Percentiles rank a stretch among this genome's conserved stretches.
Conservation (phyloP, 2,888 invertebrate species). For the Pristionchus arcanus region DNA sequence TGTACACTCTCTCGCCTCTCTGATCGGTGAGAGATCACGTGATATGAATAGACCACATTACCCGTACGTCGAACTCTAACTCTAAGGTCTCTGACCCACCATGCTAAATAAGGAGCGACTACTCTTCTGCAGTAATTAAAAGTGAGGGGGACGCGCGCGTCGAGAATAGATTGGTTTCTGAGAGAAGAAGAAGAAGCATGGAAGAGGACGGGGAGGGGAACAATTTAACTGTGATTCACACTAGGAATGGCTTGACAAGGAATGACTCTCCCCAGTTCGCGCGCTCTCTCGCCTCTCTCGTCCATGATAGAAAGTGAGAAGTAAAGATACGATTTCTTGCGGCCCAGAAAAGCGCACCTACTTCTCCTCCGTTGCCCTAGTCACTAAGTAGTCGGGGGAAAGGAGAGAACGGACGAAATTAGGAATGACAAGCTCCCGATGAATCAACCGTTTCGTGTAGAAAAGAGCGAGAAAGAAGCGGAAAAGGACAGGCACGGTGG, state of each 20-base stretch:
- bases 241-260: not conserved
- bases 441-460: not conserved
- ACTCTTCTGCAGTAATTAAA: constrained; percentile 13
- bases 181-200: not conserved
- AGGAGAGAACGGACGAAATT: not conserved
- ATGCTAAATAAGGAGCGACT: not conserved
- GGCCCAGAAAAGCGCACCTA: too few relatives aligned
- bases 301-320: not conserved
- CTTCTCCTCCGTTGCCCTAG: too few relatives aligned
- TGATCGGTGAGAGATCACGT: not conserved
- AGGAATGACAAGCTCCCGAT: not conserved
- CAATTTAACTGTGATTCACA: not conserved
- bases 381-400: not conserved
- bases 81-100: not conserved
- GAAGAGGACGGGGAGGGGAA: constrained; percentile 23
- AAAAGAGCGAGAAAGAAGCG: not conserved
- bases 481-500: not conserved
- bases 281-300: not conserved
- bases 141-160: not conserved
- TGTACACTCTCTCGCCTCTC: too few relatives aligned
- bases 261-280: not conserved
- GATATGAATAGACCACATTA: not conserved
- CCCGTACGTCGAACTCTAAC: too few relatives aligned
- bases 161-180: constrained; percentile 13
- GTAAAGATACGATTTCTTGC: too few relatives aligned